These are phyloP conservation scores for Diceros bicornis DNA, from an alignment of 2,797 vertebrate species.

Conservation along the genomic window DNA sequence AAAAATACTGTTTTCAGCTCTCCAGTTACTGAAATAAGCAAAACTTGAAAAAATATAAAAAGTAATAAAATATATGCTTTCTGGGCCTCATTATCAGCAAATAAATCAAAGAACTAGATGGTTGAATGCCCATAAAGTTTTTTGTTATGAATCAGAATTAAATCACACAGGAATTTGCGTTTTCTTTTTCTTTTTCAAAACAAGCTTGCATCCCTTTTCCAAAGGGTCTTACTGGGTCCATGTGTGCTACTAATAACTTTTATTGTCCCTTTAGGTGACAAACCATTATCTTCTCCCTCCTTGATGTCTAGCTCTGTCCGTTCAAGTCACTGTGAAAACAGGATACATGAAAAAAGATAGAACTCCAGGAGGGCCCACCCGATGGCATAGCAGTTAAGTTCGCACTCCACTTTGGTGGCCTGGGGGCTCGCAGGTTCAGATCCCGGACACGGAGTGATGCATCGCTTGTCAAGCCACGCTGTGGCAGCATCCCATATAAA, in stretches of 20 bases:
- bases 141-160: constrained; percentile 12
- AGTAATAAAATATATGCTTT: constrained; percentile 19
- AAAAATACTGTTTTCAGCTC: constrained; percentile 13
- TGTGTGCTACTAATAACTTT: neutral
- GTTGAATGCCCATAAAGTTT: neutral
- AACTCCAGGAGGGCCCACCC: neutral
- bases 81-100: neutral
- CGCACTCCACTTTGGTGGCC: too few relatives aligned
- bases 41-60: neutral
- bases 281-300: neutral
- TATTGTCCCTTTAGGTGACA: neutral
- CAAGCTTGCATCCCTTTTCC: neutral
- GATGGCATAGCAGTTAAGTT: too few relatives aligned
- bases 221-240: neutral
- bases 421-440: too few relatives aligned
- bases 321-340: neutral
- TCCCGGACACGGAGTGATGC: too few relatives aligned
- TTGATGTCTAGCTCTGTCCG: neutral
- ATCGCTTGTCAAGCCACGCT: too few relatives aligned
- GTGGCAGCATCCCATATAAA: too few relatives aligned
- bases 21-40: constrained; percentile 18
- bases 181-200: constrained; percentile 42
- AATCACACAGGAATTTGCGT: neutral
- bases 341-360: neutral
- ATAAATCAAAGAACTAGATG: constrained; percentile 12